Evolutionary conservation across 2,888 invertebrate genomes (phyloP), one percentile per base, ranked within the genome.

Genomic region (Cactoblastis cactorum): DNA sequence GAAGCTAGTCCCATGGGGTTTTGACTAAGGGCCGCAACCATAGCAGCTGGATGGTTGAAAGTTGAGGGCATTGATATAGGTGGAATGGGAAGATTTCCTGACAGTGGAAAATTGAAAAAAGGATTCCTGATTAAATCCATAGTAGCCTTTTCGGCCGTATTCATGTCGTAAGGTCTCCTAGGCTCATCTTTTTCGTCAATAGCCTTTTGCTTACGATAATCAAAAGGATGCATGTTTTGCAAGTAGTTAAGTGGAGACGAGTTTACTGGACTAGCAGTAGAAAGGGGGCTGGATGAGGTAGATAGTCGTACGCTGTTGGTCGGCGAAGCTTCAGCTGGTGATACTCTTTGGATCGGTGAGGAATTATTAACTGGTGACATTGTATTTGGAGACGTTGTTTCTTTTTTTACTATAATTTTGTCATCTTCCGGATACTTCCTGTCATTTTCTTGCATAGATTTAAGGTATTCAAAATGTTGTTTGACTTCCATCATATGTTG

Each of bases 141-240:
- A 6, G 90, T 85, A 53, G 72, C 87, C 57, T 83, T 85, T 54
- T 88, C 83, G 18, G 82, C 75, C 2, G 76, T 64, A 48, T 73
- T 75, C 37, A 81, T 64, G 19, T 83, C 81, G 33, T 77, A 88
- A 54, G 91, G 88, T 53, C 92, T 91, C 59, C 90, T 90, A 24
- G 53, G 57, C 41, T 89, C 66, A 90, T 87, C 63, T 75, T 90
- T 80, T 60, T 82, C 69, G 24, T 60, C 69, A 19, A 3, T 77
- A 71, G 55, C 66, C 58, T 78, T 83, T 50, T 80, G 73, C 65
- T 96, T 96, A 24, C 97, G 93, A 74, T 95, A 97, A 79, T 98
- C 97, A 77, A 97, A 97, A 0, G 98, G 97, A 74, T 98, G 97
- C 97, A 98, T 97, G 68, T 95, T 97, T 84, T 97, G 97, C 45